These are phyloP conservation scores for Rhineura floridana DNA, from an alignment of 2,113 vertebrate species.

Conservation along the genomic window DNA sequence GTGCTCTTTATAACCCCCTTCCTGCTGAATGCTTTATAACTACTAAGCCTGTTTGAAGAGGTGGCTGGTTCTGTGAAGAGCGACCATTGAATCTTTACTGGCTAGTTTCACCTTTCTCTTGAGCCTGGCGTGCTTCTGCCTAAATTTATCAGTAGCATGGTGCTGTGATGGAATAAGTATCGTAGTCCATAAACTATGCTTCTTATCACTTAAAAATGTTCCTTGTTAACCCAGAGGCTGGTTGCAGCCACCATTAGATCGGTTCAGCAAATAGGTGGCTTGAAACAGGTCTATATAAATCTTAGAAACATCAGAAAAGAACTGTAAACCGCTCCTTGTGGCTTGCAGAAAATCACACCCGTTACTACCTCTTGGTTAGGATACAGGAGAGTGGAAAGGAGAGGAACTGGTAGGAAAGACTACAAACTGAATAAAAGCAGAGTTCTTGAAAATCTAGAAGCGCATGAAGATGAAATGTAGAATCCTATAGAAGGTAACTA, in stretches of 20 bases:
- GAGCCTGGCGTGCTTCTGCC: constrained; percentile 11
- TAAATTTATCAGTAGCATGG: not conserved
- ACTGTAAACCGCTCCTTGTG: constrained; percentile 1
- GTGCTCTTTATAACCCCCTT: not conserved
- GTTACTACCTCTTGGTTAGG: not conserved
- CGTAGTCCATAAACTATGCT: constrained; percentile 35
- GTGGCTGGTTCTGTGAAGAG: constrained; percentile 16
- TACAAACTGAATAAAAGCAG: not conserved
- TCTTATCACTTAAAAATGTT: constrained; percentile 20
- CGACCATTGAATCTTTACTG: not conserved
- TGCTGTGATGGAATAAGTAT: constrained; percentile 26
- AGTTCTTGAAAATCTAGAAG: not conserved
- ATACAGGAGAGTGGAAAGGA: not conserved
- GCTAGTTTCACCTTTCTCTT: not conserved
- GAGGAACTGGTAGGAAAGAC: not conserved
- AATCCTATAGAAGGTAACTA: not conserved
- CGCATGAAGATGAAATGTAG: not conserved
- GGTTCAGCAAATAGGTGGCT: constrained; percentile 12
- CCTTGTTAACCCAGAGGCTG: constrained; percentile 2
- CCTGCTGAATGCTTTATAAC: not conserved
- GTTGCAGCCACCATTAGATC: constrained; percentile 25
- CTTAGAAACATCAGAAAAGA: not conserved
- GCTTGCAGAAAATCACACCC: not conserved
- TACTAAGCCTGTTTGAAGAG: constrained; percentile 6
- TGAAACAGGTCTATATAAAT: constrained; percentile 10